Evolutionary conservation across 2,797 vertebrate genomes (phyloP).

Genomic region (Nannoperca obscura): DNA sequence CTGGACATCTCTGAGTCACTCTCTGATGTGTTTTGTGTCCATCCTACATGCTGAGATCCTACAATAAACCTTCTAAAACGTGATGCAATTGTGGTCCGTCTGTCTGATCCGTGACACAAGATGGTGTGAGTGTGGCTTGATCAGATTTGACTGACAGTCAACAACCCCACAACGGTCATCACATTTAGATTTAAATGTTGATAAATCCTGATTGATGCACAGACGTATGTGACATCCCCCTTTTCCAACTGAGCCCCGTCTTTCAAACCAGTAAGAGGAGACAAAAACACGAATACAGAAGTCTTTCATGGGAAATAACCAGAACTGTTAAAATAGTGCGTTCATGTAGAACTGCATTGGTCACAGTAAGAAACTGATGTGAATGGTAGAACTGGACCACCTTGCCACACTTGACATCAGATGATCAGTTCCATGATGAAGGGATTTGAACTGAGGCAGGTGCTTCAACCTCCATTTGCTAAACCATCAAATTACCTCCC

Average conservation of each 20-base stretch:
- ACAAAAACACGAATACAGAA: background rate
- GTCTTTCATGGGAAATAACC: background rate
- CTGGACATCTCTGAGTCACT: too few species aligned
- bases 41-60: too few species aligned
- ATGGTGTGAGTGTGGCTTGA: too few species aligned
- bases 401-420: background rate
- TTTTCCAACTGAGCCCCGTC: too few species aligned
- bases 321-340: too few species aligned
- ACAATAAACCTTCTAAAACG: too few species aligned
- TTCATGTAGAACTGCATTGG: background rate
- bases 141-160: background rate
- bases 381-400: background rate
- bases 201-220: background rate
- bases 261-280: too few species aligned
- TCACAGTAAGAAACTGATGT: background rate
- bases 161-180: too few species aligned
- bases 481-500: constrained; percentile 1
- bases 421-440: background rate
- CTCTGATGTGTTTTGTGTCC: too few species aligned
- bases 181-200: background rate
- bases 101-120: too few species aligned
- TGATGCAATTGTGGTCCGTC: too few species aligned
- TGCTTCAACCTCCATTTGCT: constrained; percentile 7
- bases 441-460: background rate
- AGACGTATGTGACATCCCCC: too few species aligned